A percentile compares a stretch with the other conserved stretches of the same genome.
These are phyloP conservation scores for Muscidifurax raptorellus DNA, from an alignment of 1,140 invertebrate species.

Conservation along the genomic window DNA sequence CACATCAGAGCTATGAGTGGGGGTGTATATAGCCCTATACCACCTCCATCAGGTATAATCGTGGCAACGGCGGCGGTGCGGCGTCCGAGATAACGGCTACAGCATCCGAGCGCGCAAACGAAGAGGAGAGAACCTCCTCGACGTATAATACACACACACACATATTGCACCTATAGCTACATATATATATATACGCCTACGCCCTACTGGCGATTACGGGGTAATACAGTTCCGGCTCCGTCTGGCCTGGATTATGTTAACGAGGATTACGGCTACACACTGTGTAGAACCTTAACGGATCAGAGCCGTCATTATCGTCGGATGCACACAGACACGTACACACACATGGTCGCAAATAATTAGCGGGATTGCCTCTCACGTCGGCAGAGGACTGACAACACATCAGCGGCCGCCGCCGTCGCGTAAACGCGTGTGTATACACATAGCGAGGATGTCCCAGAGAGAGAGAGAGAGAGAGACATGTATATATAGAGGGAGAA, in stretches of 20 bases:
- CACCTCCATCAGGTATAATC: neutral
- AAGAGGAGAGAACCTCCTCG: neutral
- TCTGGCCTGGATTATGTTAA: conserved; percentile 1
- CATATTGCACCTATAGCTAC: no score
- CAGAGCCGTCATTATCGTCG: no score
- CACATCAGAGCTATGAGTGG: neutral
- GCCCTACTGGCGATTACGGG: neutral
- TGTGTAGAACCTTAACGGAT: neutral
- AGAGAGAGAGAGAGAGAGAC: no score
- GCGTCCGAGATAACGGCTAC: neutral
- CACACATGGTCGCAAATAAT: no score
- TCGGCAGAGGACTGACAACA: neutral
- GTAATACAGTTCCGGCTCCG: neutral
- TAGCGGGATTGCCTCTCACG: no score
- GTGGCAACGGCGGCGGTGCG: neutral
- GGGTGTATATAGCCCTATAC: neutral
- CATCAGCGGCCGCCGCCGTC: no score
- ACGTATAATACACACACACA: no score
- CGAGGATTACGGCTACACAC: neutral
- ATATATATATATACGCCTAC: no score
- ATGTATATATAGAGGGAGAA: neutral
- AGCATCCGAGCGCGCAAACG: neutral
- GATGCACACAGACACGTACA: no score
- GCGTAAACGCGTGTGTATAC: neutral
- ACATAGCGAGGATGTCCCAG: neutral